Percentiles rank a stretch among this genome's conserved stretches.
Evolutionary conservation across 2,888 invertebrate species (phyloP).

Genomic region (Limenitis camilla): DNA sequence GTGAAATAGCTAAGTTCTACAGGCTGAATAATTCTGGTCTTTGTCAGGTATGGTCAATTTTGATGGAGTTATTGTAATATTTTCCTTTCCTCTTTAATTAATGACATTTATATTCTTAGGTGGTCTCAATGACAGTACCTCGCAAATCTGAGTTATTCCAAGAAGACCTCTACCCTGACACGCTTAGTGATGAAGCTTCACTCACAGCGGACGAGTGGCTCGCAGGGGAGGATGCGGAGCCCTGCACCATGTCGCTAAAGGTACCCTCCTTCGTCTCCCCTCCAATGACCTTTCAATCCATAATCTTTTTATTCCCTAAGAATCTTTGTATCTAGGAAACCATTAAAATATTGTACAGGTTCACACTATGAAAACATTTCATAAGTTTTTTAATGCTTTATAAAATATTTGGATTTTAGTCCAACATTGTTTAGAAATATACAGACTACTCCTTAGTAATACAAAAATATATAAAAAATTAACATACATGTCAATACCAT

Average conservation of each 20-base stretch:
- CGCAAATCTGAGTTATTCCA: constrained; percentile 98
- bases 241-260: constrained; percentile 92
- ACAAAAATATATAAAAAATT: too few species aligned
- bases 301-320: not conserved
- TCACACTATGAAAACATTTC: too few species aligned
- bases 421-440: too few species aligned
- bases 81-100: not conserved
- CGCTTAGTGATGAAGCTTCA: constrained; percentile 91
- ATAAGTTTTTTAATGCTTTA: too few species aligned
- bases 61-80: not conserved
- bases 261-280: constrained; percentile 53
- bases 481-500: too few species aligned
- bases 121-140: constrained; percentile 98
- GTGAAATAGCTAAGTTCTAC: constrained; percentile 97
- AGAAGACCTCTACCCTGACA: constrained; percentile 97
- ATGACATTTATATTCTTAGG: constrained; percentile 48
- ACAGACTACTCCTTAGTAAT: too few species aligned
- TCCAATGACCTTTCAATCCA: not conserved
- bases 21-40: constrained; percentile 94
- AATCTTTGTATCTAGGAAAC: not conserved
- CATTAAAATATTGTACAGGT: too few species aligned
- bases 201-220: constrained; percentile 95
- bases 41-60: constrained; percentile 81
- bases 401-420: too few species aligned
- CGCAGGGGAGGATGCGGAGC: constrained; percentile 91